Base-by-base conservation (phyloP, 2,113 vertebrate genomes). In the Tiliqua scincoides region DNA sequence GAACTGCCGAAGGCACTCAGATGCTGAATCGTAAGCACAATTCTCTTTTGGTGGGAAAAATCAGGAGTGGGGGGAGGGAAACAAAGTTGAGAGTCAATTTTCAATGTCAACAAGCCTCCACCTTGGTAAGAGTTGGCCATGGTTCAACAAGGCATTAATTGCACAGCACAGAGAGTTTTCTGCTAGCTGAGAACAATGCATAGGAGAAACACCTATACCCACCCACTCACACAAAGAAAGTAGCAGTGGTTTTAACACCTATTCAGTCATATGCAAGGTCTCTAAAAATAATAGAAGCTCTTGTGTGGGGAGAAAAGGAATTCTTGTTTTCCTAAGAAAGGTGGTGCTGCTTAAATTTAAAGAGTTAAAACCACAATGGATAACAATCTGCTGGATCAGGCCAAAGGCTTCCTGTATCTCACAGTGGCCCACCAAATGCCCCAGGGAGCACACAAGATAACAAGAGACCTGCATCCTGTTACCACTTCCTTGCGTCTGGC, bases 11-110 rank as follows among this genome's bases (percentile, higher is more conserved):
- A 35, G 75, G 48, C 59, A 10, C 70, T 48, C 59, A 65, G 59
- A 4, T 30, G 23, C 4, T 54, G 25, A 57, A 57, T 59, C 40
- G 37, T 67, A 37, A 70, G 48, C 74, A 73, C 40, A 35, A 75
- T 12, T 9, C 20, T 77, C 48, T 89, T 93, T 89, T 84, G 78
- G 83, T 27, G 85, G 86, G 18, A 86, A 40, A 43, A 78, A n/a
- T 6, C 1, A 30, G 1, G 10, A 54, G 20, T 1, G 43, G 30
- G 8, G 23, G 4, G 48, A 62, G 71, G 21, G 40, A 63, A 5
- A 40, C 18, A 48, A 89, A 85, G 59, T 54, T 57, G 52, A 85
- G 27, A 86, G 68, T 70, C 83, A 63, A 9, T 79, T 82, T n/a
- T 40, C 83, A 32, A 87, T 84, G 83, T 20, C 57, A 89, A 52